Evolutionary conservation across 2,888 invertebrate genomes (phyloP).

Genomic region (Adineta ricciae): DNA sequence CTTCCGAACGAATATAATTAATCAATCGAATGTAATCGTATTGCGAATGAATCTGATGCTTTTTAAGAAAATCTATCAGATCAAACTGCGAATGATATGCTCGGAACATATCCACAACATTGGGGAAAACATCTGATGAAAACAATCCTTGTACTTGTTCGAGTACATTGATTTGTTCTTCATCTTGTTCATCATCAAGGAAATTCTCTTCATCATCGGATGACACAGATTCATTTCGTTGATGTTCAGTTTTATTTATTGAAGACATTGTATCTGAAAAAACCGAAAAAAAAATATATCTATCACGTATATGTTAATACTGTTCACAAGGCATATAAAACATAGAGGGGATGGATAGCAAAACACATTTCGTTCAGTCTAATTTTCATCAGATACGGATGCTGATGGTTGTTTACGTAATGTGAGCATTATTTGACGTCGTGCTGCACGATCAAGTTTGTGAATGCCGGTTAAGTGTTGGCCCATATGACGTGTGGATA

Average conservation of each 20-base stretch:
- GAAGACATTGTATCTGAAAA: background rate
- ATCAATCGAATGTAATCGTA: conserved; percentile 44
- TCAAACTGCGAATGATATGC: background rate
- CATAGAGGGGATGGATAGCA: background rate
- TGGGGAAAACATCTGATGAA: background rate
- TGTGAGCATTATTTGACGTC: background rate
- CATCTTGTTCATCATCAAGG: background rate
- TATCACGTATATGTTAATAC: background rate
- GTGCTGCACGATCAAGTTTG: background rate
- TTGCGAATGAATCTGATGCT: background rate
- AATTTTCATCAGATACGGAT: background rate
- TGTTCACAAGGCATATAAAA: background rate
- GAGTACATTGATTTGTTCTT: background rate
- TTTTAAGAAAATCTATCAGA: background rate
- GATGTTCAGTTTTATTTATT: background rate
- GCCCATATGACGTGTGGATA: background rate
- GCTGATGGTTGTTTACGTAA: background rate
- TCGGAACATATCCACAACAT: background rate
- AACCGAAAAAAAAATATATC: background rate
- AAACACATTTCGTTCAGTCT: background rate
- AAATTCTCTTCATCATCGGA: too few relatives aligned
- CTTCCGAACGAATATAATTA: conserved; percentile 39
- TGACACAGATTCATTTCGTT: background rate
- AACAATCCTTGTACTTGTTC: background rate
- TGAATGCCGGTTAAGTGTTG: background rate